These are phyloP conservation scores for Antechinus flavipes DNA, from an alignment of 2,113 vertebrate species.

Conservation along the genomic window DNA sequence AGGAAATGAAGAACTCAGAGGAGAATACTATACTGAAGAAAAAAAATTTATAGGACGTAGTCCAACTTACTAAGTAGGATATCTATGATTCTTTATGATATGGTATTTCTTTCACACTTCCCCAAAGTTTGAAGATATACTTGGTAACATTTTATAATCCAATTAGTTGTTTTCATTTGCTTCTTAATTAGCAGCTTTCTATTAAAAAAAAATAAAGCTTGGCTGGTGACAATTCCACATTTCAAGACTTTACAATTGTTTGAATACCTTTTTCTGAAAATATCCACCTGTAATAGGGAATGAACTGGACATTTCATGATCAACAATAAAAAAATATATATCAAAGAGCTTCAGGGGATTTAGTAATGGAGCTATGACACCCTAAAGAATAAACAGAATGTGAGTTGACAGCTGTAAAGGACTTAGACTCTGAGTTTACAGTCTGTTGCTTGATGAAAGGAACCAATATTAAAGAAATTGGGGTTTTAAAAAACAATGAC, in stretches of 20 bases:
- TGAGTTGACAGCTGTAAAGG: constrained; percentile 77
- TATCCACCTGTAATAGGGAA: not conserved
- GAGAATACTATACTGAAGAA: not conserved
- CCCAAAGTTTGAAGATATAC: not conserved
- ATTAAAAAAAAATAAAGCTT: constrained; percentile 24
- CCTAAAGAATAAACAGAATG: constrained; percentile 72
- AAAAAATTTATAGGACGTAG: too few relatives aligned
- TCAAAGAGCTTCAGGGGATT: constrained; percentile 76
- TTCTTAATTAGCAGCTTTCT: constrained; percentile 7
- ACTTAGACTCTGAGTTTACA: constrained; percentile 77
- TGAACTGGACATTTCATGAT: constrained; percentile 57
- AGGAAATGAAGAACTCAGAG: not conserved
- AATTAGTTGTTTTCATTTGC: constrained; percentile 6
- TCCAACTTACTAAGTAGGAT: not conserved
- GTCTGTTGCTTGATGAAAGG: constrained; percentile 77
- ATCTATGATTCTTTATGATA: not conserved
- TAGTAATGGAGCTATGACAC: constrained; percentile 72
- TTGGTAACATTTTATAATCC: not conserved
- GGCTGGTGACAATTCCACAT: constrained; percentile 15
- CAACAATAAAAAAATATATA: constrained; percentile 56
- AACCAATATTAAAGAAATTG: constrained; percentile 81
- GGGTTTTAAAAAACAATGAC: constrained; percentile 81
- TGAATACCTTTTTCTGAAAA: constrained; percentile 11
- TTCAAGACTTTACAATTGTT: constrained; percentile 9
- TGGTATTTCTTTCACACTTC: not conserved